These are phyloP conservation scores for Athripsodes cinereus DNA, from an alignment of 2,888 invertebrate species.

Conservation along the genomic window DNA sequence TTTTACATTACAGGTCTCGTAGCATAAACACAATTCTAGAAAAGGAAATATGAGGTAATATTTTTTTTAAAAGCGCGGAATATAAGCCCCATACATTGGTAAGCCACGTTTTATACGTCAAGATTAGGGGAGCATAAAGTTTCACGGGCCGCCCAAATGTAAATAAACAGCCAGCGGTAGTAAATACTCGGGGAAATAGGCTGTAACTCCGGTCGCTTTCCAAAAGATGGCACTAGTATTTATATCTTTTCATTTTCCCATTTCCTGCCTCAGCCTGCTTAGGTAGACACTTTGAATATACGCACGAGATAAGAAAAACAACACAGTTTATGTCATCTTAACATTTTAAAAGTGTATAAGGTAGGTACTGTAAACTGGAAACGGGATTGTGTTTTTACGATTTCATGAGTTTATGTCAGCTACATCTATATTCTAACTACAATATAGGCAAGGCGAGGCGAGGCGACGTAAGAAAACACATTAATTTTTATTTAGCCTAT, in stretches of 20 bases:
- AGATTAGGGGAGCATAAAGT: background rate
- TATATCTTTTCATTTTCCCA: background rate
- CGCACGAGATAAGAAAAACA: conserved; percentile 1
- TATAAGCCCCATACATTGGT: background rate
- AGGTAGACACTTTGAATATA: background rate
- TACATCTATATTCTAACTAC: background rate
- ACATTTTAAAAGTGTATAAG: background rate
- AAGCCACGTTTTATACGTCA: background rate
- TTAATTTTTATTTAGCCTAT: conserved; percentile 23
- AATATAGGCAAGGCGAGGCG: conserved; percentile 11
- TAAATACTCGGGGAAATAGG: background rate
- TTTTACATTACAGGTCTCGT: no score
- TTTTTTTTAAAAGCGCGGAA: background rate
- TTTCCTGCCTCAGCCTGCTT: background rate
- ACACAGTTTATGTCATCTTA: conserved; percentile 1
- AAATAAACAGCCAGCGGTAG: conserved; percentile 2
- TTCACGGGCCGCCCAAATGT: background rate
- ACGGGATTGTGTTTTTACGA: background rate
- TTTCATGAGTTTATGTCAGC: background rate
- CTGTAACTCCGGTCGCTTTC: background rate
- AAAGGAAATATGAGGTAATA: background rate
- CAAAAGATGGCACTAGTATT: background rate
- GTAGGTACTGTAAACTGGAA: background rate
- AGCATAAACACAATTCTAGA: background rate
- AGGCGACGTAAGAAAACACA: conserved; percentile 11